These are phyloP conservation scores for Siderastrea radians DNA, from an alignment of 92 coral and sea anemone species.

Conservation along the genomic window DNA sequence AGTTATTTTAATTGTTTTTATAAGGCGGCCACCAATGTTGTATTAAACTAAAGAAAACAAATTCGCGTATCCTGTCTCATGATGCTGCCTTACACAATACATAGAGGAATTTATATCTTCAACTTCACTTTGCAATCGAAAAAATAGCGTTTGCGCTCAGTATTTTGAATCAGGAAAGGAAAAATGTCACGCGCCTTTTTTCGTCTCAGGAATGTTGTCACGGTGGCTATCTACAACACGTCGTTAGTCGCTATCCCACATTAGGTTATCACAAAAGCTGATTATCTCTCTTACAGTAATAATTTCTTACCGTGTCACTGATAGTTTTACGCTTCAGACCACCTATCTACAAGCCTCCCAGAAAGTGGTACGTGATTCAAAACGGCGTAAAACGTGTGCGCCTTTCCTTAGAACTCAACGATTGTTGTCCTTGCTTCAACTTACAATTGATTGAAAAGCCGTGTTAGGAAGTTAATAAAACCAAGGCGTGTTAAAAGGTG, in stretches of 20 bases:
- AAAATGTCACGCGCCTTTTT: neutral
- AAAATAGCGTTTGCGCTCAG: neutral
- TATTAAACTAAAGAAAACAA: too few species aligned
- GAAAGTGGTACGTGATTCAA: neutral
- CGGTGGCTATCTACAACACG: neutral
- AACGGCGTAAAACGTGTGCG: neutral
- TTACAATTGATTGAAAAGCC: neutral
- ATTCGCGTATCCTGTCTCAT: neutral
- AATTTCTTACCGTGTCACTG: conserved; percentile 4
- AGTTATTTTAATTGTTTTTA: too few species aligned
- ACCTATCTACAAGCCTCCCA: neutral
- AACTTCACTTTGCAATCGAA: neutral
- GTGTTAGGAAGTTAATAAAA: conserved; percentile 1
- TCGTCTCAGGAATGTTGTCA: conserved; percentile 27
- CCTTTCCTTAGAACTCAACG: neutral
- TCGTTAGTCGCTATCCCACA: neutral
- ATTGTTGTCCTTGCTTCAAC: neutral
- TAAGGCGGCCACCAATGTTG: too few species aligned
- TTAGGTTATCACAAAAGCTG: conserved; percentile 33
- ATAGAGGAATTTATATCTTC: neutral
- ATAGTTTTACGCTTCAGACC: conserved; percentile 12
- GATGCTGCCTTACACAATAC: neutral
- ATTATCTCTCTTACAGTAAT: conserved; percentile 21
- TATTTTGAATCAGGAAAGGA: neutral
- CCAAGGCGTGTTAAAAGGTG: neutral